Percentiles rank a stretch among this genome's conserved stretches.
Evolutionary conservation across 2,113 vertebrate genomes (phyloP).

Genomic region (Nothobranchius furzeri): DNA sequence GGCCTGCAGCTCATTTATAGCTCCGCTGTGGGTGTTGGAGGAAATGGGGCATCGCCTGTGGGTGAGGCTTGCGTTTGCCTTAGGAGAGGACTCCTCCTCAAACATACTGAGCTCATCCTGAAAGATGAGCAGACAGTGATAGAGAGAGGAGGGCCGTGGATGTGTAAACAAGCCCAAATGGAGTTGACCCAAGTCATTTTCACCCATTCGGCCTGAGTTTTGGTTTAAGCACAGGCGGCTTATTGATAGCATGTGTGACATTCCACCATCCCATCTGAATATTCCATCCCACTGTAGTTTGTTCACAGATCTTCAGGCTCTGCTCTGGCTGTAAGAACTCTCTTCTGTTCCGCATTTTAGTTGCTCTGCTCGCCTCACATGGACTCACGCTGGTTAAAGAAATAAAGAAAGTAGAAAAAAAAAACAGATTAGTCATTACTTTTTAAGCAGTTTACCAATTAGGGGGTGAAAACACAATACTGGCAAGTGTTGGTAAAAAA

Average conservation of each 20-base stretch:
- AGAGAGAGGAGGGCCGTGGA: conserved; percentile 18
- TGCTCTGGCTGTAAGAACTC: conserved; percentile 18
- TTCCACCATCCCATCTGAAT: conserved; percentile 71
- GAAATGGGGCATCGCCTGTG: conserved; percentile 62
- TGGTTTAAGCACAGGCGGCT: conserved; percentile 69
- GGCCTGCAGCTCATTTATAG: conserved; percentile 66
- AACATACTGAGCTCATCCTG: conserved; percentile 41
- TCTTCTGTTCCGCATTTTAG: too few species aligned
- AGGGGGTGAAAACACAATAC: too few species aligned
- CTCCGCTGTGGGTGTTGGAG: conserved; percentile 62
- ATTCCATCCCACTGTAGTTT: conserved; percentile 36
- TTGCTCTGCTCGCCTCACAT: conserved; percentile 8
- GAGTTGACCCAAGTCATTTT: conserved; percentile 58
- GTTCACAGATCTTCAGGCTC: conserved; percentile 47
- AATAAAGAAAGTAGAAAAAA: too few species aligned
- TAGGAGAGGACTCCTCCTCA: conserved; percentile 48
- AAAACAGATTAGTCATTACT: too few species aligned
- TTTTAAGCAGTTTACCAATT: too few species aligned
- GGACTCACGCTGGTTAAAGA: neutral
- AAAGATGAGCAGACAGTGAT: conserved; percentile 22
- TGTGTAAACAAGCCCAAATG: conserved; percentile 54
- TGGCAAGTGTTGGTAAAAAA: too few species aligned
- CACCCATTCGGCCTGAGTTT: conserved; percentile 42
- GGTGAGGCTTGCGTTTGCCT: conserved; percentile 42
- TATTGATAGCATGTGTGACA: conserved; percentile 76